A percentile compares a stretch with the other conserved stretches of the same genome.
Conservation (phyloP, 1,140 invertebrate genomes). For the Bilobella aurantiaca region DNA sequence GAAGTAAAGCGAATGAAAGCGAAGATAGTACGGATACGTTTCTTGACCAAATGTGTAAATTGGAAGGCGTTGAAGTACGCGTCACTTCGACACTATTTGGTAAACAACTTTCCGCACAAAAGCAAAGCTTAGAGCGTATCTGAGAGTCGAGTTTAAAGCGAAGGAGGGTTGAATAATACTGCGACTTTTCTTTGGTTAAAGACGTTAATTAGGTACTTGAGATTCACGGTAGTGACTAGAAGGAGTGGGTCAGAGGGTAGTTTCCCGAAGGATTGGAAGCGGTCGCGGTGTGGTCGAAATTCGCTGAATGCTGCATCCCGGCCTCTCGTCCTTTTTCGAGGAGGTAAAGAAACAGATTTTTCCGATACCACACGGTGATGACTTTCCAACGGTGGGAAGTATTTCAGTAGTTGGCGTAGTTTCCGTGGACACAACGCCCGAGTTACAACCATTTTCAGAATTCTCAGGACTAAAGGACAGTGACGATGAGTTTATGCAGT, state of each 20-base stretch:
- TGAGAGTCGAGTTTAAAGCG: not conserved
- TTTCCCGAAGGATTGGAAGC: not conserved
- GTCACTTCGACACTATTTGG: too few relatives aligned
- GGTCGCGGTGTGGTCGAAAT: slow-evolving; percentile 12
- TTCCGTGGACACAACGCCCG: too few relatives aligned
- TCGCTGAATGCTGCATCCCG: slow-evolving; percentile 18
- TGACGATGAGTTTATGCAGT: slow-evolving; percentile 45
- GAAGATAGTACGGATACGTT: too few relatives aligned
- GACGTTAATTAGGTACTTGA: slow-evolving; percentile 5
- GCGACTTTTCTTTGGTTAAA: not conserved
- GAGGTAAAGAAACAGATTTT: not conserved
- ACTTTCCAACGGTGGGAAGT: not conserved
- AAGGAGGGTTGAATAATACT: not conserved
- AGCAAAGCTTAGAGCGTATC: too few relatives aligned
- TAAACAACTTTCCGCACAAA: too few relatives aligned
- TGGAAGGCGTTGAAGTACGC: too few relatives aligned
- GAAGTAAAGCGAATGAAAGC: too few relatives aligned
- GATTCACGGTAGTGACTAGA: not conserved
- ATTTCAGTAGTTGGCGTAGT: too few relatives aligned
- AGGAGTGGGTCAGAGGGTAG: not conserved
- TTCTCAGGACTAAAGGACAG: slow-evolving; percentile 37
- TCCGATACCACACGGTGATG: not conserved
- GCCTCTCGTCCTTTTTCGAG: slow-evolving; percentile 17
- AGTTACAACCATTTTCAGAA: too few relatives aligned
- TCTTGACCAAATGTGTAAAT: too few relatives aligned